Percentiles rank a stretch among this genome's conserved stretches.
Evolutionary conservation across 2,797 vertebrate genomes (phyloP).

Genomic region (Botia kubotai): DNA sequence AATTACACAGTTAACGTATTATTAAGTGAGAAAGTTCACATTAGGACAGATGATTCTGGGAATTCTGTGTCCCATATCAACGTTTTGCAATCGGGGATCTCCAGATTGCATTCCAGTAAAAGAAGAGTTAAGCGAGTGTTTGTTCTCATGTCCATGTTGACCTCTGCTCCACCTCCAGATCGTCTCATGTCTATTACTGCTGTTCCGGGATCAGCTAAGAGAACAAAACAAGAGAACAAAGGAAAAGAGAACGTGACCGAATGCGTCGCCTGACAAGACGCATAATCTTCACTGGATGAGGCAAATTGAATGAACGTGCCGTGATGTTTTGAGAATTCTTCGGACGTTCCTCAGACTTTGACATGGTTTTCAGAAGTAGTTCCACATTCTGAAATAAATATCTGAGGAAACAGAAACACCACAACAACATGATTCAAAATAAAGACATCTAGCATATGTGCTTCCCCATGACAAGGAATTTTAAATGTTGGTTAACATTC

Average conservation of each 20-base stretch:
- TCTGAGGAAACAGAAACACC: background rate
- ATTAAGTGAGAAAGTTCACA: background rate
- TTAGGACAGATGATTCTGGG: constrained; percentile 17
- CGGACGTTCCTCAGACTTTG: constrained; percentile 46
- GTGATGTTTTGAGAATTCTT: constrained; percentile 50
- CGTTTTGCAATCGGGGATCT: background rate
- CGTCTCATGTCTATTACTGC: background rate
- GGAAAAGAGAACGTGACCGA: background rate
- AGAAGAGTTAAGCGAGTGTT: background rate
- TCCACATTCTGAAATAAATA: background rate
- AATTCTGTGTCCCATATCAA: constrained; percentile 8
- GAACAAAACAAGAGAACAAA: constrained; percentile 23
- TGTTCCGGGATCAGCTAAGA: background rate
- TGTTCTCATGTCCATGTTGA: background rate
- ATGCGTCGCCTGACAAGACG: background rate
- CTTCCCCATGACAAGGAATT: too few species aligned
- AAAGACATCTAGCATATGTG: too few species aligned
- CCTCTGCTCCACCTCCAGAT: constrained; percentile 9
- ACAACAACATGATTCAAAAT: too few species aligned
- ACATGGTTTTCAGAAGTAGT: constrained; percentile 25
- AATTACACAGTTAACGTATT: background rate
- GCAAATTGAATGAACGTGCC: constrained; percentile 53
- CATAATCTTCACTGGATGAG: background rate
- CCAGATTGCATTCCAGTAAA: constrained; percentile 1
- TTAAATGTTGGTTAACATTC: too few species aligned